phyloP scores from a whole-genome alignment of 1,140 invertebrate genomes.

The Drosophila fuyamai region DNA sequence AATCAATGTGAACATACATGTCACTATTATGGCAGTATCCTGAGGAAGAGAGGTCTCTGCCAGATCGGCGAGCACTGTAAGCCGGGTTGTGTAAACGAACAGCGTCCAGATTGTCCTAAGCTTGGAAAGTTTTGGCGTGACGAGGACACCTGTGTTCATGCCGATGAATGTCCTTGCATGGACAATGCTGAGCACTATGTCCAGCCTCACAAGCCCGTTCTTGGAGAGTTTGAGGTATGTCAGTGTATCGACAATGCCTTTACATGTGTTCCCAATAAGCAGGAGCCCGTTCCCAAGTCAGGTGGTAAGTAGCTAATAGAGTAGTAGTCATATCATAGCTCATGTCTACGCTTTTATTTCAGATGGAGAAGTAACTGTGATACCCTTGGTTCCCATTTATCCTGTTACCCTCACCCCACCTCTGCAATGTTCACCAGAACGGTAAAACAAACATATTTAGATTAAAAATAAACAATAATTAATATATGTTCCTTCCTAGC shows the following conservation, averaged over 20 bases:
- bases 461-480: neutral
- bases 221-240: slow-evolving; percentile 86
- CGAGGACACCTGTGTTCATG: slow-evolving; percentile 88
- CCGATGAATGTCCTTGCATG: slow-evolving; percentile 89
- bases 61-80: slow-evolving; percentile 69
- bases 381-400: slow-evolving; percentile 68
- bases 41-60: slow-evolving; percentile 73
- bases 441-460: slow-evolving; percentile 58
- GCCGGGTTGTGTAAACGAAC: slow-evolving; percentile 83
- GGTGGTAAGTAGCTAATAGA: neutral
- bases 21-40: slow-evolving; percentile 85
- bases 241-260: slow-evolving; percentile 91
- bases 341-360: neutral
- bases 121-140: slow-evolving; percentile 87
- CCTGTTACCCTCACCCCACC: slow-evolving; percentile 86
- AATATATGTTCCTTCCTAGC: slow-evolving; percentile 36
- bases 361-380: slow-evolving; percentile 1
- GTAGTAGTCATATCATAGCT: neutral
- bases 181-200: slow-evolving; percentile 87
- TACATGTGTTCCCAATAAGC: slow-evolving; percentile 87
- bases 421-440: slow-evolving; percentile 84
- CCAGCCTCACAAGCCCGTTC: slow-evolving; percentile 73
- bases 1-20: slow-evolving; percentile 88
- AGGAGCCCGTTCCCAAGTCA: slow-evolving; percentile 33
- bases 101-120: slow-evolving; percentile 59